These are phyloP conservation scores for Chymomyza fuscimana DNA, from an alignment of 2,888 invertebrate species.

Conservation along the genomic window DNA sequence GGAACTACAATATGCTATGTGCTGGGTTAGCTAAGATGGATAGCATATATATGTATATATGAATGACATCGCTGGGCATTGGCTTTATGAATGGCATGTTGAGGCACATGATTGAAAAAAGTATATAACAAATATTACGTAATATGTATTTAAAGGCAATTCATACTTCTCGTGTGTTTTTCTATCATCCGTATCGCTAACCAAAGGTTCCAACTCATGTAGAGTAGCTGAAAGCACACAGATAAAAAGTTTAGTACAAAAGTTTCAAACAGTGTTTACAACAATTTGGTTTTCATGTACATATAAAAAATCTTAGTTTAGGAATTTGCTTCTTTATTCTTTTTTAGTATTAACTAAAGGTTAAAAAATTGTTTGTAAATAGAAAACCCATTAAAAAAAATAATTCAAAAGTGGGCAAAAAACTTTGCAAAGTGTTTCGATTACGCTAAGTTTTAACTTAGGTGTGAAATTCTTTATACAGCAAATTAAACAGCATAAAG, in stretches of 20 bases:
- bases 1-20: neutral
- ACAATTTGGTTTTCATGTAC: conserved; percentile 51
- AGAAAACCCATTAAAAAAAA: conserved; percentile 18
- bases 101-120: conserved; percentile 24
- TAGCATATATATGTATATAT: neutral
- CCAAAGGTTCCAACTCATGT: conserved; percentile 87
- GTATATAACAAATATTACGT: conserved; percentile 11
- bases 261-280: conserved; percentile 60
- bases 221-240: conserved; percentile 79
- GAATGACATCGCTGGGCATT: conserved; percentile 17
- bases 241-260: conserved; percentile 53
- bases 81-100: conserved; percentile 36
- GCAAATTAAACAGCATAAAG: conserved; percentile 64
- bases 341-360: conserved; percentile 30
- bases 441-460: conserved; percentile 43
- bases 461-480: conserved; percentile 43
- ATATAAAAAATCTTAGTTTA: conserved; percentile 43
- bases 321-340: conserved; percentile 35
- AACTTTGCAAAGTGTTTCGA: conserved; percentile 54
- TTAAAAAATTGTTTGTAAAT: conserved; percentile 17
- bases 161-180: conserved; percentile 79
- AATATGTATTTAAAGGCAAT: conserved; percentile 47
- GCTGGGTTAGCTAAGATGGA: neutral
- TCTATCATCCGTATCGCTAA: conserved; percentile 84
- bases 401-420: conserved; percentile 27